These are phyloP conservation scores for Diplodus sargus DNA, from an alignment of 2,797 vertebrate species.

Conservation along the genomic window DNA sequence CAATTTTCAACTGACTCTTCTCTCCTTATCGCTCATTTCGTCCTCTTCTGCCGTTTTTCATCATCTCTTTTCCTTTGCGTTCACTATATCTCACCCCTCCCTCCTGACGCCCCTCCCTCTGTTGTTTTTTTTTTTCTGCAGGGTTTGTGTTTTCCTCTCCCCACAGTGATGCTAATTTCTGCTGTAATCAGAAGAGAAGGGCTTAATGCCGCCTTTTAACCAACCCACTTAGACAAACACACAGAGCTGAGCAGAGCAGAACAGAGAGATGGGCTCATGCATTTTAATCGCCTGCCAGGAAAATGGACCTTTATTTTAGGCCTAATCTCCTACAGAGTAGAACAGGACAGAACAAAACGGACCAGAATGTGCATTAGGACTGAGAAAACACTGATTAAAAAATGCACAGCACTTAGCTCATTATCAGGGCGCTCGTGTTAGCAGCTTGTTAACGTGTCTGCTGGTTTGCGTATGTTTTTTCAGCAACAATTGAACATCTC, in stretches of 20 bases:
- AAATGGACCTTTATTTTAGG: constrained; percentile 85
- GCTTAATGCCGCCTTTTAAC: constrained; percentile 89
- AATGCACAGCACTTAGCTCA: constrained; percentile 68
- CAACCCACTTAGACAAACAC: constrained; percentile 89
- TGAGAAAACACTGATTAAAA: constrained; percentile 70
- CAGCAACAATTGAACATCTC: constrained; percentile 44
- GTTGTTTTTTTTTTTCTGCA: constrained; percentile 72
- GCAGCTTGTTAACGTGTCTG: constrained; percentile 65
- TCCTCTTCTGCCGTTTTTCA: constrained; percentile 71
- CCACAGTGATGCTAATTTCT: constrained; percentile 88
- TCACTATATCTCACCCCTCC: constrained; percentile 62
- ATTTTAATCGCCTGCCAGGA: constrained; percentile 86
- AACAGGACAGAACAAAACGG: constrained; percentile 74
- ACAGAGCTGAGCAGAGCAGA: constrained; percentile 78
- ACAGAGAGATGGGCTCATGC: constrained; percentile 83
- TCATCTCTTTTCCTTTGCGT: constrained; percentile 68
- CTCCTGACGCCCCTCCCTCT: constrained; percentile 57
- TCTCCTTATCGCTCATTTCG: constrained; percentile 70
- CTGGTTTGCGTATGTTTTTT: constrained; percentile 50
- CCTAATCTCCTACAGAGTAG: constrained; percentile 83
- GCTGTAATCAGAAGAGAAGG: constrained; percentile 88
- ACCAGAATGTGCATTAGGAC: constrained; percentile 68
- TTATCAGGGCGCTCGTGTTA: constrained; percentile 67
- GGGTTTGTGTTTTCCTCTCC: constrained; percentile 84
- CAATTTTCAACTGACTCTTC: constrained; percentile 51